A percentile compares a stretch with the other conserved stretches of the same genome.
Conservation (phyloP, 2,888 invertebrate genomes). For the Leptinotarsa peninsularis region DNA sequence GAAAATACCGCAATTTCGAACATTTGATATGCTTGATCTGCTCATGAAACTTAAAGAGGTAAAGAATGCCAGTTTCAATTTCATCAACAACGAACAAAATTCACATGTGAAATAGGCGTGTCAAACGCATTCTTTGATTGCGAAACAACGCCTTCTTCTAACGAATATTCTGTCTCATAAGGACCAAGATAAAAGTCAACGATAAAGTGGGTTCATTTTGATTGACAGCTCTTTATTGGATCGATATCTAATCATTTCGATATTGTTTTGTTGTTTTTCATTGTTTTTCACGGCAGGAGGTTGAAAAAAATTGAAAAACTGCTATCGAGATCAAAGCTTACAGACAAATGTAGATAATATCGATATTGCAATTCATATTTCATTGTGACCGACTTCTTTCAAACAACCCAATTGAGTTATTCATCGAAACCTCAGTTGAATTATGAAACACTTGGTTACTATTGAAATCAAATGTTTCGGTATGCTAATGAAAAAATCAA, state of each 20-base stretch:
- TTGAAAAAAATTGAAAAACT: constrained; percentile 11
- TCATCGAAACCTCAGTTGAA: not conserved
- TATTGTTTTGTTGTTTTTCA: not conserved
- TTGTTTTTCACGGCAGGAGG: not conserved
- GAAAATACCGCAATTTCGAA: too few relatives aligned
- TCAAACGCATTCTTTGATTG: not conserved
- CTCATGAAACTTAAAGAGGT: too few relatives aligned
- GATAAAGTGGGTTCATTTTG: not conserved
- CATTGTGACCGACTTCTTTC: not conserved
- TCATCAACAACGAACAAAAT: not conserved
- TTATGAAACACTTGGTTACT: too few relatives aligned
- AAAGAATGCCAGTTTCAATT: not conserved
- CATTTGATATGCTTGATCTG: too few relatives aligned
- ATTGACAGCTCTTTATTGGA: constrained; percentile 7
- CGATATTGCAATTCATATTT: constrained; percentile 1
- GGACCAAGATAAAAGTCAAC: not conserved
- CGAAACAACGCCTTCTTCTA: not conserved
- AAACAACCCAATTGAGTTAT: not conserved
- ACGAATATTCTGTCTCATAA: constrained; percentile 6
- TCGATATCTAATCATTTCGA: not conserved
- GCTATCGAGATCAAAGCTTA: not conserved
- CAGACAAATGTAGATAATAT: not conserved
- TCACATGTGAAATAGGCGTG: not conserved
- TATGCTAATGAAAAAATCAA: too few relatives aligned
- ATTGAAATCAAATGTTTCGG: too few relatives aligned